These are phyloP conservation scores for Anolis carolinensis DNA, from an alignment of 2,113 vertebrate species.

Conservation along the genomic window DNA sequence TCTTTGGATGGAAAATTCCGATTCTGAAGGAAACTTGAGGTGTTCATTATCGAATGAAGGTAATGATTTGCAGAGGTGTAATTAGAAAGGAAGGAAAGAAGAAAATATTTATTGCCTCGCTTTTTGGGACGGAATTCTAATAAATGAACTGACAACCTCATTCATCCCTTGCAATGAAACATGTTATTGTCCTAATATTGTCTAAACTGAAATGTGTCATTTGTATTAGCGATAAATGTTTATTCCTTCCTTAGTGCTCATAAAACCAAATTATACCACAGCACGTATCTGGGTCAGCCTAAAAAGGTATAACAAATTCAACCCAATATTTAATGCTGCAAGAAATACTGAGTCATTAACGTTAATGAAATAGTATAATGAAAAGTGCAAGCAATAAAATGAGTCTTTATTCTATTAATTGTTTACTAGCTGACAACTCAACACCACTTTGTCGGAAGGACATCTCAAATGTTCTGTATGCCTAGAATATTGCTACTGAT, in stretches of 20 bases:
- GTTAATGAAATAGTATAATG: conserved; percentile 5
- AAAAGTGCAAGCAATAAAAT: background rate
- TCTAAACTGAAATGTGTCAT: conserved; percentile 7
- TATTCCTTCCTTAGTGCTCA: background rate
- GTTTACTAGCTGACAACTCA: conserved; percentile 15
- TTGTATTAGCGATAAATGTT: background rate
- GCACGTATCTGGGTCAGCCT: background rate
- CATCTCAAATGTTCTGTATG: background rate
- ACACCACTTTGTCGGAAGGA: background rate
- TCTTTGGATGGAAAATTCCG: background rate
- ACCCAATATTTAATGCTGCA: background rate
- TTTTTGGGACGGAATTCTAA: background rate
- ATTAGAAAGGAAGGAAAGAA: background rate
- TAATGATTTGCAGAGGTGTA: background rate
- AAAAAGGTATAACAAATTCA: conserved; percentile 4
- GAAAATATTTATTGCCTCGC: background rate
- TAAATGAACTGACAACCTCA: background rate
- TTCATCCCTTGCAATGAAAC: background rate
- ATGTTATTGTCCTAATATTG: background rate
- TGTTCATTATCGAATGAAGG: background rate
- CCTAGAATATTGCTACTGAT: background rate
- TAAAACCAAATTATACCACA: background rate
- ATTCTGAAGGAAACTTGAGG: background rate
- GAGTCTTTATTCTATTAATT: conserved; percentile 7
- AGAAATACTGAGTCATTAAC: conserved; percentile 27